phyloP scores from a whole-genome alignment of 1,140 invertebrate genomes.

The Neodiprion pinetum region DNA sequence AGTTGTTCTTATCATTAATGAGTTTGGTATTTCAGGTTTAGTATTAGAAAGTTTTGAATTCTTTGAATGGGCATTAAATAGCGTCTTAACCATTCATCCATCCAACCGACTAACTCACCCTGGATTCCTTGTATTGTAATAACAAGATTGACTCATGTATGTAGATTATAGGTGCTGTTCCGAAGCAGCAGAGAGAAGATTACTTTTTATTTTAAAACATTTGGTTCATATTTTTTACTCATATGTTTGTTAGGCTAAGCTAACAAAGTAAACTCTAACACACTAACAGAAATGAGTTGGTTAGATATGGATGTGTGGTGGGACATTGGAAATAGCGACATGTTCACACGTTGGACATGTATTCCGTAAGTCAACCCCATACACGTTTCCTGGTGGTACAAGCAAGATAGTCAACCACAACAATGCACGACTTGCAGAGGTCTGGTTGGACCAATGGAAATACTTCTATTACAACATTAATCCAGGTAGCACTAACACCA shows the following conservation, averaged over 20 bases:
- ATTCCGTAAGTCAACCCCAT: constrained; percentile 98
- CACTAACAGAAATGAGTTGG: constrained; percentile 61
- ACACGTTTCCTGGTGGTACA: constrained; percentile 98
- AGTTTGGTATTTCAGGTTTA: neutral
- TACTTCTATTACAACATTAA: constrained; percentile 98
- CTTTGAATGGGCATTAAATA: constrained; percentile 9
- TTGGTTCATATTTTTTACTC: neutral
- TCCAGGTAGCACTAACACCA: constrained; percentile 75
- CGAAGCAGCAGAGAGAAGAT: neutral
- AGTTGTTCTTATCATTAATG: no score
- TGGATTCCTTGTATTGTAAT: constrained; percentile 5
- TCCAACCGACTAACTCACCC: constrained; percentile 55
- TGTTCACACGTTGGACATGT: constrained; percentile 96
- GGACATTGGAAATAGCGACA: constrained; percentile 87
- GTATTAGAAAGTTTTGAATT: neutral
- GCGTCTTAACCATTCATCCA: constrained; percentile 64
- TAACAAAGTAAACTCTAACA: constrained; percentile 48
- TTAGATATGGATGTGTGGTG: constrained; percentile 98
- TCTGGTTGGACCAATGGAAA: constrained; percentile 98
- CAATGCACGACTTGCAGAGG: constrained; percentile 94
- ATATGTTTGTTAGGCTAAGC: constrained; percentile 20
- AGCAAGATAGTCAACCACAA: constrained; percentile 98
- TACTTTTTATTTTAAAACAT: no score
- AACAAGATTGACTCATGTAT: neutral
- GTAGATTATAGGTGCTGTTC: neutral